A percentile compares a stretch with the other conserved stretches of the same genome.
phyloP scores from a whole-genome alignment of 2,888 invertebrate species.

The Chironomus riparius region DNA sequence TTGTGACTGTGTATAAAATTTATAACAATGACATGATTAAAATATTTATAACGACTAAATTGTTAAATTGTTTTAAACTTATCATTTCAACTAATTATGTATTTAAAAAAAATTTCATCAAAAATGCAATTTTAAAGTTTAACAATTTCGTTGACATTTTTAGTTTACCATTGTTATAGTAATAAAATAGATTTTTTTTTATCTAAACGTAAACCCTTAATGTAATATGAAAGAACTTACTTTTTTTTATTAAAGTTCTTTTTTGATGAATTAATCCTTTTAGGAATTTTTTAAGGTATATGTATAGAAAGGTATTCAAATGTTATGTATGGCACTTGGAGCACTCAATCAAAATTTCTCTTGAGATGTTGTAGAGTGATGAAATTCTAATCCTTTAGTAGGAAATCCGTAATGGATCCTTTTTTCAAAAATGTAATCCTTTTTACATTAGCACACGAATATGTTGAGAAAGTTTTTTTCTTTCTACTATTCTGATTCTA shows the following conservation, averaged over 20 bases:
- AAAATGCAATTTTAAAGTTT: too few relatives aligned
- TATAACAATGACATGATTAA: too few relatives aligned
- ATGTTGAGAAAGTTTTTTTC: background rate
- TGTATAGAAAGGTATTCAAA: background rate
- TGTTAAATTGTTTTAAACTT: too few relatives aligned
- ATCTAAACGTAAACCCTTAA: background rate
- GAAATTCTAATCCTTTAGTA: background rate
- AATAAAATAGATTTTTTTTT: background rate
- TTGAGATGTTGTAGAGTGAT: background rate
- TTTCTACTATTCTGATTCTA: background rate
- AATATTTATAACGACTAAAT: too few relatives aligned
- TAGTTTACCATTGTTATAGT: too few relatives aligned
- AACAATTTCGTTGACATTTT: too few relatives aligned
- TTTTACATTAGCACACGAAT: background rate
- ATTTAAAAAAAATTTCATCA: too few relatives aligned
- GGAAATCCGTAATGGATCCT: background rate
- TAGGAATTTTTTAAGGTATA: background rate
- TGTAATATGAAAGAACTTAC: background rate
- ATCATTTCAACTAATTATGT: too few relatives aligned
- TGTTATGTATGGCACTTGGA: background rate
- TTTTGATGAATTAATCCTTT: background rate
- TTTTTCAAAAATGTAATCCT: background rate
- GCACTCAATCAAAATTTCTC: background rate
- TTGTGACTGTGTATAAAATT: too few relatives aligned
- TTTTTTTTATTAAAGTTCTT: background rate